Base-by-base conservation (phyloP, 2,113 vertebrate genomes). In the Protomyctophum bolini region DNA sequence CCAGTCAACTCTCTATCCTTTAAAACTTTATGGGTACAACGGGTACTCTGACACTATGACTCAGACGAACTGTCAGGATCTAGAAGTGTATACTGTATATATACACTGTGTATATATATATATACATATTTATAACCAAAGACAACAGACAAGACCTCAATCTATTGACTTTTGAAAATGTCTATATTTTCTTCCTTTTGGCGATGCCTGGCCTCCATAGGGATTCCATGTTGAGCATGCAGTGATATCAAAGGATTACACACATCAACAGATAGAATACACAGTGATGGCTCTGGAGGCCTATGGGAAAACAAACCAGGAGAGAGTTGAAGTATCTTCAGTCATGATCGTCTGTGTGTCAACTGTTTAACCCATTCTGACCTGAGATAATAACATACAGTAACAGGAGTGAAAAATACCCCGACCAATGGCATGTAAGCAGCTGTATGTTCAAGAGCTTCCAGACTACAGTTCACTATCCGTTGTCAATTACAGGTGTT, bases 231-330 rank as follows among this genome's bases (percentile, higher is more conserved):
- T 75, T 63, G 57, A 68, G 75, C 58, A 77, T 58, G 10, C 10
- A 68, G 50, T 7, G 8, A 49, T 67, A 81, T 82, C 81, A 86
- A 86, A 86, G 85, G 71, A 15, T 63, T 56, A 57, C 21, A 73
- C 70, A 72, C 69, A 70, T 79, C 76, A 66, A 64, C 71, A 55
- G 29, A 63, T 51, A 15, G 47, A 50, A 51, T 47, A 48, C 21
- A 8, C 29, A 1, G 56, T 41, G 21, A 50, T 45, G 60, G 60
- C 33, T 52, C 55, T 10, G 21, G 10, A 52, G 57, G 52, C 21
- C 58, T 6, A 1, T 63, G 12, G 68, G 61, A n/a, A 29, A 6
- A 46, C 21, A 12, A 9, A 29, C 14, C 28, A 15, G 48, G 12
- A 70, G 56, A 15, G 46, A 75, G 63, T 68, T 45, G n/a, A 66